Base-by-base conservation (phyloP, 2,113 vertebrate genomes). In the Tyto alba region DNA sequence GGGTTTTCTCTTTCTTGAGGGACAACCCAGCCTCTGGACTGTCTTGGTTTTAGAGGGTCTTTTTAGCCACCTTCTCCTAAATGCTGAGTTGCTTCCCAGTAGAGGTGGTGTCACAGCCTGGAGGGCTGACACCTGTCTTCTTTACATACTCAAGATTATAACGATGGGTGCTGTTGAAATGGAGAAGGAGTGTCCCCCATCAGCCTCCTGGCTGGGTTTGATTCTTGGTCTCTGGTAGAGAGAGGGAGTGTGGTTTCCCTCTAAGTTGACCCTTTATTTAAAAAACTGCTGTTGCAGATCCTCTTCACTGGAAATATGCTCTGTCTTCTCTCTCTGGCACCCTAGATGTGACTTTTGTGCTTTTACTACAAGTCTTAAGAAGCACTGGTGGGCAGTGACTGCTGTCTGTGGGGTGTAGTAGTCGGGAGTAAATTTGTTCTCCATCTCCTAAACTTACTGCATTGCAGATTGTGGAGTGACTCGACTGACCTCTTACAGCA, bases 391-490 rank as follows among this genome's bases (percentile, higher is more conserved):
- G 22, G 67, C 48, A 47, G 55, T 16, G 45, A 27, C 40, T 1
- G 3, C 52, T 60, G 4, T 36, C 50, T 32, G 32, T 41, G 47
- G 78, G 41, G 9, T 17, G 6, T 32, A 47, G 32, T 22, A 55
- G 52, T 23, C 93, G 17, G 19, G 38, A 59, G 45, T 22, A 79
- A 71, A 32, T 72, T 64, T 82, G 19, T 63, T 85, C 32, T 85
- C 22, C 0, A 0, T 82, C 36, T 82, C 43, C 8, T 82, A 40
- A 88, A 48, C 19, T 57, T 75, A 13, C 7, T 27, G 14, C 0
- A 0, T 71, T 57, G 52, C 15, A 34, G 60, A 15, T 15, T 67
- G 41, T 34, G 45, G 36, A 19, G 60, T 41, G 41, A 25, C 32
- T 67, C 0, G 0, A 38, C 74, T 80, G 45, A 55, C 16, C 26